Evolutionary conservation across 2,113 vertebrate genomes (phyloP).

Genomic region (Ploceus nigricollis): DNA sequence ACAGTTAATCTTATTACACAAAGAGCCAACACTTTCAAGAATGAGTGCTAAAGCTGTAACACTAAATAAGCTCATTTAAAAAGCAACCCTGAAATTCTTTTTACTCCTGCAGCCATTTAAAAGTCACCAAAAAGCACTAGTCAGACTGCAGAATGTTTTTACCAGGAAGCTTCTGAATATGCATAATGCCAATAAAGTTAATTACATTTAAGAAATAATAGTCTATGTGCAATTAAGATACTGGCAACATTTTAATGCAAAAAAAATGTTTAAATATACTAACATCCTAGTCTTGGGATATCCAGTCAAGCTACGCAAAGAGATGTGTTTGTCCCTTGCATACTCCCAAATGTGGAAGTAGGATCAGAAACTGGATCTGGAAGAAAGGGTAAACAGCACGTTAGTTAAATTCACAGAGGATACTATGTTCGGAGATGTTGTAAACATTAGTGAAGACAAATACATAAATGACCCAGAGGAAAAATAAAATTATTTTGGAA

Average conservation of each 20-base stretch:
- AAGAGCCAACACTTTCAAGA: slow-evolving; percentile 42
- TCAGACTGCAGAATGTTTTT: slow-evolving; percentile 8
- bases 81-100: slow-evolving; percentile 22
- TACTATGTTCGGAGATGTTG: slow-evolving; percentile 29
- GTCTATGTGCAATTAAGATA: slow-evolving; percentile 55
- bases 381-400: slow-evolving; percentile 73
- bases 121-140: slow-evolving; percentile 31
- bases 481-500: slow-evolving; percentile 18
- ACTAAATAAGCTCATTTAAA: slow-evolving; percentile 28
- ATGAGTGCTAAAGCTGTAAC: slow-evolving; percentile 8
- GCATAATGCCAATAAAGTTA: slow-evolving; percentile 37
- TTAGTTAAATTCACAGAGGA: slow-evolving; percentile 70
- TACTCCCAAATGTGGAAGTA: slow-evolving; percentile 76
- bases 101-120: slow-evolving; percentile 2
- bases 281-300: slow-evolving; percentile 74
- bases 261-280: slow-evolving; percentile 70
- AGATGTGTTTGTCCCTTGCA: slow-evolving; percentile 72
- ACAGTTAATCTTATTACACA: slow-evolving; percentile 30
- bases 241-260: slow-evolving; percentile 65
- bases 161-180: slow-evolving; percentile 53
- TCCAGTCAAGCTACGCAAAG: slow-evolving; percentile 75
- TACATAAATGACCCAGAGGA: slow-evolving; percentile 23
- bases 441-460: slow-evolving; percentile 66
- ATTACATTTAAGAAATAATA: slow-evolving; percentile 48
- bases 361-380: slow-evolving; percentile 75